Evolutionary conservation across 1,140 invertebrate species (phyloP), one percentile per base, ranked within the genome.

Genomic region (Paralvinella palmiformis): DNA sequence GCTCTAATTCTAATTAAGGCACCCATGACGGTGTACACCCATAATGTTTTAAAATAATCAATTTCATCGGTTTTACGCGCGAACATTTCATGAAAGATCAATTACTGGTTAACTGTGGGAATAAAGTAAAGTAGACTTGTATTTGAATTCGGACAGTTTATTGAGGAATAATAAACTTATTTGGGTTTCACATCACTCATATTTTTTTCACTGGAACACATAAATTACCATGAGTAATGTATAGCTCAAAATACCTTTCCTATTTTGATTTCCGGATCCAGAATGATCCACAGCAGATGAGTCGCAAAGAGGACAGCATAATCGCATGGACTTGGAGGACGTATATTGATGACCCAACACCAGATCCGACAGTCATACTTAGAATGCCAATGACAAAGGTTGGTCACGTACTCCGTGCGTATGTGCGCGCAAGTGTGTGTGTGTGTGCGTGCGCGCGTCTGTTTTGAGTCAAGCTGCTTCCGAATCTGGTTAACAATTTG

Each of bases 331-430:
- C 73, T 7, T 76, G 75, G 75, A 72, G 72, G 57, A 73, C 68
- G 27, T 76, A 72, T 62, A 63, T 74, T 4, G 65, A 52, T 1
- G 52, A 65, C 29, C 70, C 72, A 53, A 48, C 60, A 1, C 53
- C 67, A 20, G 69, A 73, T 41, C 72, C 73, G 2, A 72, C 73
- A 67, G 67, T 75, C 29, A 58, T 75, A 32, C 62, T 74, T 15
- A 62, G 71, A 32, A 66, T 75, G 62, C 75, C 75, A 32, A 76
- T 76, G 75, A 76, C 75, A 0, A 76, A 76, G 68, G 75, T 73
- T 62, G 24, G 22, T 6, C 10, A 32, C 22, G 20, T 24, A 31
- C 22, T 3, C 5, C 41, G 36, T 24, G 37, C 55, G 50, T 69
- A 59, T 57, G 35, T 58, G 1, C 32, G 48, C n/a, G 55, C n/a